phyloP scores from a whole-genome alignment of 2,888 invertebrate species.

The Caenorhabditis doughertyi region DNA sequence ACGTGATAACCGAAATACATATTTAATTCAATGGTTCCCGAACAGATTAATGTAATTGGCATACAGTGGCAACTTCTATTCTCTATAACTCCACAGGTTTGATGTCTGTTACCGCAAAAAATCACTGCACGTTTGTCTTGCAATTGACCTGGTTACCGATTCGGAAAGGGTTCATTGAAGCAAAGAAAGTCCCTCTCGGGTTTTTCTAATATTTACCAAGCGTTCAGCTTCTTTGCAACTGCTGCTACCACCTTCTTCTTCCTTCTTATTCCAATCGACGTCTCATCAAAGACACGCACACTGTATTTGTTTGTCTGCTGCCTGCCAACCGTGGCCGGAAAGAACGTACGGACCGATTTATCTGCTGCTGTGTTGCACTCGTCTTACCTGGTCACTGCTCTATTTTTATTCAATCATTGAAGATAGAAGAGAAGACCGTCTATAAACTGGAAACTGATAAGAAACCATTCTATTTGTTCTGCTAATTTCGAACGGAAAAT shows the following conservation, averaged over 20 bases:
- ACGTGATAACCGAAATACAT: no score
- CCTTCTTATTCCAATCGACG: conserved; percentile 19
- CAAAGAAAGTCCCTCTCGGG: conserved; percentile 18
- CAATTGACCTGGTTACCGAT: conserved; percentile 27
- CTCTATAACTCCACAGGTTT: no score
- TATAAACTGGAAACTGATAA: conserved; percentile 10
- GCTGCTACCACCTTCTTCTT: conserved; percentile 32
- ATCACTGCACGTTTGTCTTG: conserved; percentile 9
- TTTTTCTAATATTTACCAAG: conserved; percentile 53
- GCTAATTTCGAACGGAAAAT: conserved; percentile 25
- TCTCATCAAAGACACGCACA: conserved; percentile 58
- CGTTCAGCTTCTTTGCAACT: conserved; percentile 61
- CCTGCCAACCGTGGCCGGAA: conserved; percentile 61
- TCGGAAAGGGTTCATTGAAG: conserved; percentile 36
- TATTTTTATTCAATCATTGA: conserved; percentile 24
- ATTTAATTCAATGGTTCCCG: no score
- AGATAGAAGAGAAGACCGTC: conserved; percentile 10
- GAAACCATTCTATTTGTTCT: conserved; percentile 9
- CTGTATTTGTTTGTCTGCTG: conserved; percentile 61
- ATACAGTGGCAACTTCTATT: no score
- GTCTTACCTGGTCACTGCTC: conserved; percentile 24
- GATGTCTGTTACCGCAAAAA: no score
- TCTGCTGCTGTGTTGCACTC: conserved; percentile 51
- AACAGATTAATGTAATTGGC: no score
- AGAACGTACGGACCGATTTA: conserved; percentile 51